phyloP scores from a whole-genome alignment of 2,113 vertebrate species.

The Hylia prasina region DNA sequence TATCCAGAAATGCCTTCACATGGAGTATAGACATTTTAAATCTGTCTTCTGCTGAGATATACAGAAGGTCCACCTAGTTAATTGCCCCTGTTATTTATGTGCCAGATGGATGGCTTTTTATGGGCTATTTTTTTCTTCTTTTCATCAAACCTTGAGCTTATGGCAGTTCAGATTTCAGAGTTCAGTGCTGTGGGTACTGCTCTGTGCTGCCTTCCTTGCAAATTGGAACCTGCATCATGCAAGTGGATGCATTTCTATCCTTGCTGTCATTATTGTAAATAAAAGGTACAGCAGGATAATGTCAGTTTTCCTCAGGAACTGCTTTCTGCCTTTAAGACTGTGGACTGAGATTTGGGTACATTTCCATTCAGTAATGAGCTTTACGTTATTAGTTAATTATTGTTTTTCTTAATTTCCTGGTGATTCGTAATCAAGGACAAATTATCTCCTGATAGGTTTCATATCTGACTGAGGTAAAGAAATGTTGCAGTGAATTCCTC shows the following conservation, averaged over 20 bases:
- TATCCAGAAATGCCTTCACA: neutral
- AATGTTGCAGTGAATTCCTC: neutral
- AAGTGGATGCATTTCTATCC: neutral
- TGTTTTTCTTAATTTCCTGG: slow-evolving; percentile 35
- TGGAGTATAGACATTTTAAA: neutral
- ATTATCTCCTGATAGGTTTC: slow-evolving; percentile 15
- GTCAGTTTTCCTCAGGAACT: neutral
- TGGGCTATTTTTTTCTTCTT: neutral
- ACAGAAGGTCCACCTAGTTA: slow-evolving; percentile 1
- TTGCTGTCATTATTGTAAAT: neutral
- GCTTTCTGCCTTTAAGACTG: neutral
- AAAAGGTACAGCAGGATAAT: neutral
- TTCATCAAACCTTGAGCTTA: neutral
- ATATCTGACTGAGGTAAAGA: neutral
- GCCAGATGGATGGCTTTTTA: neutral
- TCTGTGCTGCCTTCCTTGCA: neutral
- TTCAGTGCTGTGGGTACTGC: neutral
- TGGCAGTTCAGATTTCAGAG: neutral
- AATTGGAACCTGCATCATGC: neutral
- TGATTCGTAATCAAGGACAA: slow-evolving; percentile 31
- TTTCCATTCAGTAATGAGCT: neutral
- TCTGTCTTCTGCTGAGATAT: neutral
- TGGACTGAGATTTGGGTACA: neutral
- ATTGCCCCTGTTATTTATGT: slow-evolving; percentile 4
- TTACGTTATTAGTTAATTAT: neutral